phyloP scores from a whole-genome alignment of 1,140 invertebrate species.

The Drusus annulatus region DNA sequence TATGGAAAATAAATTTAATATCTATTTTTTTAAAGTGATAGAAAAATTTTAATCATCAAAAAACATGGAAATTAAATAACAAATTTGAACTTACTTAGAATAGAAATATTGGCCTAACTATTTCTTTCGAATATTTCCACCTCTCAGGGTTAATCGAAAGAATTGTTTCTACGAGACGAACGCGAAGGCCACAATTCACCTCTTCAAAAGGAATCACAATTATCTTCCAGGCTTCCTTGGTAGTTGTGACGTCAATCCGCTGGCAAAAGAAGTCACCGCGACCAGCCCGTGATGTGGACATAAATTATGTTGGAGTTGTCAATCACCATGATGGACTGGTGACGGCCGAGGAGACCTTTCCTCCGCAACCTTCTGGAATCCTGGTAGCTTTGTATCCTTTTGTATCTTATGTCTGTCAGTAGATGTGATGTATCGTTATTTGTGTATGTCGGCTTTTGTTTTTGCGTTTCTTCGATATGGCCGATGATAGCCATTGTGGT shows the following conservation, averaged over 20 bases:
- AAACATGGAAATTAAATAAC: no score
- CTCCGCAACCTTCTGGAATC: neutral
- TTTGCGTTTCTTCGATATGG: conserved; percentile 14
- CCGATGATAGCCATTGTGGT: conserved; percentile 1
- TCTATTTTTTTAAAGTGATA: no score
- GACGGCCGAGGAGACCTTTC: conserved; percentile 8
- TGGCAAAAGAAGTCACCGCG: conserved; percentile 13
- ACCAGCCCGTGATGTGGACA: conserved; percentile 9
- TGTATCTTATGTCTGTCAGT: neutral
- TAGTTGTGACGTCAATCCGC: conserved; percentile 1
- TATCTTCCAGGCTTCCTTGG: conserved; percentile 28
- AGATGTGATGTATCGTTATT: conserved; percentile 7
- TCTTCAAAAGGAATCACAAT: conserved; percentile 32
- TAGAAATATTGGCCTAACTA: no score
- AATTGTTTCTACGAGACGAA: neutral
- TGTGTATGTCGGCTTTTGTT: neutral
- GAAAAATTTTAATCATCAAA: no score
- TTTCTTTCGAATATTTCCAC: no score
- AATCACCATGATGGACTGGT: conserved; percentile 37
- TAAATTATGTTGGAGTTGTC: conserved; percentile 29
- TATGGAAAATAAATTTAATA: no score
- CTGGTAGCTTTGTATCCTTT: no score
- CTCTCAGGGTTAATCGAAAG: neutral
- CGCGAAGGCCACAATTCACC: conserved; percentile 16
- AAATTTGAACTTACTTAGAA: no score